Base-by-base conservation (phyloP, 2,113 vertebrate species). In the Malurus elegans region DNA sequence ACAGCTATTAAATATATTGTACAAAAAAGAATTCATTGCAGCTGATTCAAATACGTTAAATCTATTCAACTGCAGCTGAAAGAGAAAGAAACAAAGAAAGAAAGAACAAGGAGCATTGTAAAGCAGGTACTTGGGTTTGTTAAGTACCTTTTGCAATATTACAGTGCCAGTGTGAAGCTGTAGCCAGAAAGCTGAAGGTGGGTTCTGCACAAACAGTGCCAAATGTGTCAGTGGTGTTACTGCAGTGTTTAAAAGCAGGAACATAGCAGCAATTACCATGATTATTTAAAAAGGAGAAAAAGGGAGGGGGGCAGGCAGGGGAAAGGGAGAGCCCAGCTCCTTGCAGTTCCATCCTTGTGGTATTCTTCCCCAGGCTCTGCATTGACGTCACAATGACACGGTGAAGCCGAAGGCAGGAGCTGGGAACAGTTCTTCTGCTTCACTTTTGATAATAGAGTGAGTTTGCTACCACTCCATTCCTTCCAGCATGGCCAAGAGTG, bases 401-500 rank as follows among this genome's bases (percentile, higher is more conserved):
- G 96, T 97, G 91, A 97, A 80, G 60, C 64, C 3, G 50, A 93
- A 97, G 76, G 69, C 83, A 79, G 85, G 72, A 94, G 74, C 78
- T 78, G 72, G 86, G 79, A 91, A 73, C 36, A 2, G 72, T 87
- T 89, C 45, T 86, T 88, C 69, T 82, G 67, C 91, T 75, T 66
- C 88, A 53, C 50, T 86, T 75, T 38, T 76, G 85, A 32, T 44
- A 50, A 65, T 1, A 12, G 66, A 75, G 79, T 34, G 91, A 91
- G 66, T 76, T 76, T 73, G 64, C 92, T 20, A 6, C 36, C 56
- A 1, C 40, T 44, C 54, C 2, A 0, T 42, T 54, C 40, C 38
- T 82, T 19, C 56, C 95, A 80, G 65, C 94, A 99, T 99, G 99
- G 99, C 99, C 65, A 99, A 99, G 94, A 99, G 98, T 4, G 97